A percentile compares a stretch with the other conserved stretches of the same genome.
Evolutionary conservation across 2,113 vertebrate species (phyloP).

Genomic region (Embiotoca jacksoni): DNA sequence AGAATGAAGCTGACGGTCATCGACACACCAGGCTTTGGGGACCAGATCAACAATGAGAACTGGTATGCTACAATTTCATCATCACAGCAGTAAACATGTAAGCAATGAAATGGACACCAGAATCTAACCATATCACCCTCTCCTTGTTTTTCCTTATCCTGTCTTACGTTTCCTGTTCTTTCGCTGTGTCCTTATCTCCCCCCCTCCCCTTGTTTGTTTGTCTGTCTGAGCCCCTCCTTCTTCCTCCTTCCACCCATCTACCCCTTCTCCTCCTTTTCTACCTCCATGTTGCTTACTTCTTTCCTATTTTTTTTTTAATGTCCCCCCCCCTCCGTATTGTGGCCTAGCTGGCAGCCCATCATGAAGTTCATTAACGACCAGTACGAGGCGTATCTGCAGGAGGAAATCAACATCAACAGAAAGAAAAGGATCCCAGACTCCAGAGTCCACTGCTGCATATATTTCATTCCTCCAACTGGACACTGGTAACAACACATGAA

Average conservation of each 20-base stretch:
- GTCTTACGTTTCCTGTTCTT: background rate
- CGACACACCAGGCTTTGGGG: slow-evolving; percentile 97
- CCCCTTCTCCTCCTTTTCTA: slow-evolving; percentile 9
- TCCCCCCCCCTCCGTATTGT: background rate
- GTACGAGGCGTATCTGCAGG: slow-evolving; percentile 97
- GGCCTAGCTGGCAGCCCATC: slow-evolving; percentile 95
- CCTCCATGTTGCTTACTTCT: background rate
- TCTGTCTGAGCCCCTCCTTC: background rate
- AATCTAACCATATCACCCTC: slow-evolving; percentile 1
- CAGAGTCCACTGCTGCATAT: slow-evolving; percentile 98
- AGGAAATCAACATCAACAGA: slow-evolving; percentile 95
- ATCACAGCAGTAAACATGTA: background rate
- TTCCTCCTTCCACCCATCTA: slow-evolving; percentile 11
- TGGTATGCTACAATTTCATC: slow-evolving; percentile 84
- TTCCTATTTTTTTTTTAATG: background rate
- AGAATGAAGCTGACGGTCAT: slow-evolving; percentile 99
- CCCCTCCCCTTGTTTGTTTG: background rate
- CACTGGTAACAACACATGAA: slow-evolving; percentile 86
- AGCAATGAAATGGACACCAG: background rate
- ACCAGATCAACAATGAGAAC: slow-evolving; percentile 99
- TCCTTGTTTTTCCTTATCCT: slow-evolving; percentile 1
- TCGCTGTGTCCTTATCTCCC: slow-evolving; percentile 12
- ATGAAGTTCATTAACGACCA: slow-evolving; percentile 99
- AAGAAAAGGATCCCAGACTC: slow-evolving; percentile 97
- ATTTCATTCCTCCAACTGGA: slow-evolving; percentile 98